These are phyloP conservation scores for Acleris emargana DNA, from an alignment of 2,888 invertebrate species.

Conservation along the genomic window DNA sequence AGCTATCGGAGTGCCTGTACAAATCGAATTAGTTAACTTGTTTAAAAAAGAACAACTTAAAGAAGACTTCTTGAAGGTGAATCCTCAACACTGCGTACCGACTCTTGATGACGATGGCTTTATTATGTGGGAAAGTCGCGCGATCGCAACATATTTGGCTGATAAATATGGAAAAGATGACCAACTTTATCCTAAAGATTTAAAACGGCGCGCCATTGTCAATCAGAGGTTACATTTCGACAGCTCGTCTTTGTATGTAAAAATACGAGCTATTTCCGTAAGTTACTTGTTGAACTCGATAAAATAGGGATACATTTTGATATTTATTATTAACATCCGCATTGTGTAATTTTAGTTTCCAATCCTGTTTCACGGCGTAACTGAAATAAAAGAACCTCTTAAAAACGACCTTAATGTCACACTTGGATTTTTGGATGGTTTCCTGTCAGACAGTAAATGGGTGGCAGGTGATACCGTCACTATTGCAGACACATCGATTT, in stretches of 20 bases:
- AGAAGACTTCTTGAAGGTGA: constrained; percentile 83
- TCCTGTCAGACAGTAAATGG: constrained; percentile 83
- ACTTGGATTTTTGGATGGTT: constrained; percentile 84
- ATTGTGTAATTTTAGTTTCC: constrained; percentile 79
- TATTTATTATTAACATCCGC: neutral
- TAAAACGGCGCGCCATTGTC: constrained; percentile 81
- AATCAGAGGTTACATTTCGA: constrained; percentile 86
- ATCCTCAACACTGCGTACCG: constrained; percentile 87
- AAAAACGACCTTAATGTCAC: constrained; percentile 83
- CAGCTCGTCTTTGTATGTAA: constrained; percentile 84
- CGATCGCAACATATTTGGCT: constrained; percentile 85
- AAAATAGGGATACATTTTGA: neutral
- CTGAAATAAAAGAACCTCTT: constrained; percentile 77
- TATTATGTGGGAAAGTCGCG: constrained; percentile 87
- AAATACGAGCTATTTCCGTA: constrained; percentile 85
- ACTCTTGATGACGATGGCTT: constrained; percentile 87
- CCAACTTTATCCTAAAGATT: constrained; percentile 84
- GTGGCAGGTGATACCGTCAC: constrained; percentile 85
- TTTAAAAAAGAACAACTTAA: constrained; percentile 84
- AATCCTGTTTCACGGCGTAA: constrained; percentile 83
- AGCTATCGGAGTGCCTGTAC: constrained; percentile 79
- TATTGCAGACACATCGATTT: constrained; percentile 86
- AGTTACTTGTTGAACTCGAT: constrained; percentile 45
- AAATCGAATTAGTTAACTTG: constrained; percentile 80
- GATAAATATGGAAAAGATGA: constrained; percentile 85